Evolutionary conservation across 1,140 invertebrate species (phyloP).

Genomic region (Euwallacea similis): DNA sequence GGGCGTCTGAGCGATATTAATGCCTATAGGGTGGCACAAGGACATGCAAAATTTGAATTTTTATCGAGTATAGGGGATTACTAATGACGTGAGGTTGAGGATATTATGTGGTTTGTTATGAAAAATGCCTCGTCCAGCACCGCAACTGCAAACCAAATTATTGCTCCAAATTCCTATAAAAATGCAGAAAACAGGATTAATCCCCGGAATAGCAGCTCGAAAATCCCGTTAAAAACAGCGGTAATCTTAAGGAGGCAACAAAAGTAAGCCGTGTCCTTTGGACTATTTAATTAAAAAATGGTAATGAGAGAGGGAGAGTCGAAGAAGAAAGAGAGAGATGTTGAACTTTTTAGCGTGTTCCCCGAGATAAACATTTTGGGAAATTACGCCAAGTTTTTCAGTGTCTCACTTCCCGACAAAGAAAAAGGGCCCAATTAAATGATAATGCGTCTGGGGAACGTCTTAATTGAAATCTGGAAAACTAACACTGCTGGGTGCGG

Average conservation of each 20-base stretch:
- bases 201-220: background rate
- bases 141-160: background rate
- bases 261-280: conserved; percentile 14
- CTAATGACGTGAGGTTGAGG: too few relatives aligned
- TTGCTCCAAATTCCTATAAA: conserved; percentile 1
- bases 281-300: conserved; percentile 23
- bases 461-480: conserved; percentile 13
- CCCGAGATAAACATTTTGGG: conserved; percentile 9
- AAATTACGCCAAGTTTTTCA: conserved; percentile 10
- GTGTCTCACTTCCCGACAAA: conserved; percentile 4
- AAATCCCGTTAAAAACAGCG: conserved; percentile 13
- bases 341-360: background rate
- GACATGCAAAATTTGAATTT: too few relatives aligned
- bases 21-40: too few relatives aligned
- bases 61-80: too few relatives aligned
- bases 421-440: conserved; percentile 16
- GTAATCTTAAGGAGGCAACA: conserved; percentile 12
- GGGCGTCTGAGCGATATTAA: too few relatives aligned
- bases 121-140: background rate
- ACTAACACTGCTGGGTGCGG: background rate
- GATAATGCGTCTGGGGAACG: conserved; percentile 16
- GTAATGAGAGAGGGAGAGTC: conserved; percentile 5
- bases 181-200: background rate
- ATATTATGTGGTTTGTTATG: too few relatives aligned
- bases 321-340: background rate